A percentile compares a stretch with the other conserved stretches of the same genome.
Evolutionary conservation across 1,140 invertebrate species (phyloP).

Genomic region (Leptinotarsa texana): DNA sequence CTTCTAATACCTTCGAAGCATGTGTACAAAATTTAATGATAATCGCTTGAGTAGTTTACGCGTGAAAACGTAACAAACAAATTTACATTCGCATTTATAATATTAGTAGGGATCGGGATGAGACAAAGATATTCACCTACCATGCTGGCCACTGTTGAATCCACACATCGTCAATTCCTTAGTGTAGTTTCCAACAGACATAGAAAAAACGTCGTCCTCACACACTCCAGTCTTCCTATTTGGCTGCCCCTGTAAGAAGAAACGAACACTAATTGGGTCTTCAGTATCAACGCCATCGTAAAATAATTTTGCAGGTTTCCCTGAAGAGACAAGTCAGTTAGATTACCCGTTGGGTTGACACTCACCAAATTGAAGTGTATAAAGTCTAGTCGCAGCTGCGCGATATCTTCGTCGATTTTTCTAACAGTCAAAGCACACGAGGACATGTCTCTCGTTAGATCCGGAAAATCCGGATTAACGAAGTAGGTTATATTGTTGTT

Average conservation of each 20-base stretch:
- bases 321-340: background rate
- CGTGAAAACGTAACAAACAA: no score
- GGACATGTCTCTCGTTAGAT: conserved; percentile 66
- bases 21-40: no score
- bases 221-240: conserved; percentile 77
- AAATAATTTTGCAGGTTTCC: background rate
- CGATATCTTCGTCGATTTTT: conserved; percentile 73
- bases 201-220: conserved; percentile 71
- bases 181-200: conserved; percentile 61
- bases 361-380: conserved; percentile 79
- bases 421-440: conserved; percentile 69
- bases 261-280: no score
- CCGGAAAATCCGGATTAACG: conserved; percentile 80
- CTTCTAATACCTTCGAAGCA: no score
- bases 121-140: conserved; percentile 55
- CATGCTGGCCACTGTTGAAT: conserved; percentile 80
- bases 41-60: no score
- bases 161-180: conserved; percentile 73
- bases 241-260: conserved; percentile 70
- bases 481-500: conserved; percentile 85
- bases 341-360: conserved; percentile 23
- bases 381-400: conserved; percentile 78
- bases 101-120: no score
- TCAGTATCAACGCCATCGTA: no score
- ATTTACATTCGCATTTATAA: no score